Percentiles rank a stretch among this genome's conserved stretches.
Conservation (phyloP, 2,797 vertebrate genomes). For the Scolopax rusticola region DNA sequence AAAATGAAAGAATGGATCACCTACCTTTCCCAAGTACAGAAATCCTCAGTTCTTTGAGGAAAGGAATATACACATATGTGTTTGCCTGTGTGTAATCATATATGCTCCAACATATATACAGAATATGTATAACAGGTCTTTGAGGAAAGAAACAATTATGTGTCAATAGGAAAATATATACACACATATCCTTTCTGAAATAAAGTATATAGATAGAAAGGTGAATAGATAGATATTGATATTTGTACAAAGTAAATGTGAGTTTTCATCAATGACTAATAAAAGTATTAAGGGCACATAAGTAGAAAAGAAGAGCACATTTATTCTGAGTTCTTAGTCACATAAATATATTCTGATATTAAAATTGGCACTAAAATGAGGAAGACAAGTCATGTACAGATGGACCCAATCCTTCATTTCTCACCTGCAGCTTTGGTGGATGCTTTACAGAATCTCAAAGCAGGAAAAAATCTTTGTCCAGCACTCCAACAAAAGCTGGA, state of each 20-base stretch:
- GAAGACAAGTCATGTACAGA: not conserved
- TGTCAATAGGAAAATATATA: not conserved
- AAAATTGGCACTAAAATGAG: not conserved
- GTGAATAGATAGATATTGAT: not conserved
- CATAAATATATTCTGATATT: not conserved
- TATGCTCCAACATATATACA: not conserved
- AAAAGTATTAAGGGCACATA: not conserved
- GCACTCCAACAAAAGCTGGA: not conserved
- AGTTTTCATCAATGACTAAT: not conserved
- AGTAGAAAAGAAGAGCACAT: not conserved
- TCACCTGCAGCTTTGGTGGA: not conserved
- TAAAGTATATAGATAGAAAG: not conserved
- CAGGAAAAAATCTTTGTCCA: not conserved
- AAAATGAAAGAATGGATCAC: not conserved
- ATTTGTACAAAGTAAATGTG: rapidly evolving
- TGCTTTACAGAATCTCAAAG: not conserved
- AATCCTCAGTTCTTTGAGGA: not conserved
- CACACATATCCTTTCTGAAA: not conserved
- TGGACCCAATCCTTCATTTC: not conserved
- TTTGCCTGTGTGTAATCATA: not conserved
- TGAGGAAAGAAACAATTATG: not conserved
- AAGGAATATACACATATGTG: not conserved
- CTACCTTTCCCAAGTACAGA: not conserved
- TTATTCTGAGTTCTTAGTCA: not conserved
- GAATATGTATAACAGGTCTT: not conserved